Evolutionary conservation across 2,888 invertebrate genomes (phyloP).

Genomic region (Drosophila yooni): DNA sequence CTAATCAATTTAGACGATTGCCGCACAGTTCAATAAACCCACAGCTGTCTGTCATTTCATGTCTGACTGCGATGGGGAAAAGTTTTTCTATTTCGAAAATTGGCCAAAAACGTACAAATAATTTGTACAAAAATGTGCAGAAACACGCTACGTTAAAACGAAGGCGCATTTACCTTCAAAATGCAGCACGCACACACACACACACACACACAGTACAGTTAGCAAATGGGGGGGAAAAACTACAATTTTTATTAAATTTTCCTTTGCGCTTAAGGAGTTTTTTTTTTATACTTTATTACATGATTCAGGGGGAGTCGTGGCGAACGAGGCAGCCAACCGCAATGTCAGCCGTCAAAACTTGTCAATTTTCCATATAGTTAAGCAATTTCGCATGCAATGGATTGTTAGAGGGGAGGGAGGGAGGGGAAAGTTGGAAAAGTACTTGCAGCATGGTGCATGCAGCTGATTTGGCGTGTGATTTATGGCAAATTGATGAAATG

Average conservation of each 20-base stretch:
- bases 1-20: conserved; percentile 65
- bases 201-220: neutral
- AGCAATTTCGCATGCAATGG: conserved; percentile 59
- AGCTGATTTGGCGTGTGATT: conserved; percentile 65
- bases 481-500: conserved; percentile 72
- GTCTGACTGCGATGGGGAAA: conserved; percentile 57
- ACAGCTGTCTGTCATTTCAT: conserved; percentile 39
- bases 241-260: conserved; percentile 58
- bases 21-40: conserved; percentile 68
- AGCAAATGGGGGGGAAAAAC: neutral
- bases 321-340: conserved; percentile 51
- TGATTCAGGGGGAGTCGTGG: neutral
- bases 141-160: conserved; percentile 59
- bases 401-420: neutral
- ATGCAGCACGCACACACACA: conserved; percentile 6
- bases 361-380: conserved; percentile 81
- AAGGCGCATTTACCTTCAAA: conserved; percentile 35
- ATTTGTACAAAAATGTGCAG: conserved; percentile 58
- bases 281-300: conserved; percentile 27
- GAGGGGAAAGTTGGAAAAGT: conserved; percentile 19
- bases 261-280: conserved; percentile 53
- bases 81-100: conserved; percentile 74
- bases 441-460: conserved; percentile 34
- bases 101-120: conserved; percentile 69
- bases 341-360: conserved; percentile 73